A percentile compares a stretch with the other conserved stretches of the same genome.
Conservation (phyloP, 2,113 vertebrate genomes). For the Prinia subflava region DNA sequence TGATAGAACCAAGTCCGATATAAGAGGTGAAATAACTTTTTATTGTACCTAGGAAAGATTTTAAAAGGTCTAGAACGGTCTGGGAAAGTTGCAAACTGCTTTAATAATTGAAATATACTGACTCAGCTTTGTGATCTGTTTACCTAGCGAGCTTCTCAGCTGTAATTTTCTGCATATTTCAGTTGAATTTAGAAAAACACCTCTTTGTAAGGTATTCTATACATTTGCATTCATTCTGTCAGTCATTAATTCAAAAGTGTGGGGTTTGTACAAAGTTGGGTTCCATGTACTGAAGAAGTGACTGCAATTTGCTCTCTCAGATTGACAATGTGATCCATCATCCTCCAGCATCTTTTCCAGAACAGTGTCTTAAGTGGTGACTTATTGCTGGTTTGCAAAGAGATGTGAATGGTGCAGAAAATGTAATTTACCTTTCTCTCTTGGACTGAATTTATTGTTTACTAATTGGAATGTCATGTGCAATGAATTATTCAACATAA, state of each 20-base stretch:
- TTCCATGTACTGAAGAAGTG: not conserved
- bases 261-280: not conserved
- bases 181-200: not conserved
- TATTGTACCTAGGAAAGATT: not conserved
- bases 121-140: not conserved
- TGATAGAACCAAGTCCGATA: not conserved
- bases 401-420: constrained; percentile 14
- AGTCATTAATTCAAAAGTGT: not conserved
- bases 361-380: constrained; percentile 11
- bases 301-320: constrained; percentile 20
- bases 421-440: constrained; percentile 36
- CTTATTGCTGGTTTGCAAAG: constrained; percentile 25
- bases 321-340: constrained; percentile 47
- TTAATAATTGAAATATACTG: not conserved
- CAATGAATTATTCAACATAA: constrained; percentile 35
- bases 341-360: constrained; percentile 2
- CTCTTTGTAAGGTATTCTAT: not conserved
- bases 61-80: not conserved
- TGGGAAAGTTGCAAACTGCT: not conserved
- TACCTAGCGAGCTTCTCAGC: not conserved
- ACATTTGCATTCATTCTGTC: not conserved
- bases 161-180: not conserved
- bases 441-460: constrained; percentile 53
- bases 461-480: constrained; percentile 51
- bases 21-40: not conserved